Evolutionary conservation across 2,113 vertebrate genomes (phyloP), one percentile per base, ranked within the genome.

Genomic region (Grus americana): DNA sequence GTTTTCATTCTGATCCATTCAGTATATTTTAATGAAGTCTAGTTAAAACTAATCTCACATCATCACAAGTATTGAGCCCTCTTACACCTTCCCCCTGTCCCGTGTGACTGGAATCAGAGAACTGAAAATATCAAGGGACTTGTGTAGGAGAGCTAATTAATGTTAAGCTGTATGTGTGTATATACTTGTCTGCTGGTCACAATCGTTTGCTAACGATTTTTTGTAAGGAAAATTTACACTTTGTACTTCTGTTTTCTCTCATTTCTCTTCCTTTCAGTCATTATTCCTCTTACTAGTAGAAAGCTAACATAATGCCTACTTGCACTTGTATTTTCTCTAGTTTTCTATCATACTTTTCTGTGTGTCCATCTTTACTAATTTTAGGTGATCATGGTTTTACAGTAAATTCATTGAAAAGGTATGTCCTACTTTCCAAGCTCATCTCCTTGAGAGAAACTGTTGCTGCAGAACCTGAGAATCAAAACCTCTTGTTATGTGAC

Each of bases 1-100:
- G 1, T 62, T 65, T 34, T 84, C 23, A 0, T 75, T 49, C 54
- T 49, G 22, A 20, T 67, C 23, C 38, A 2, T 52, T 38, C 5
- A 10, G 8, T 47, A 18, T 0, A 3, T 92, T 63, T 65, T 61
- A 78, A 20, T n/a, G 22, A n/a, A 24, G 17, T 46, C 19, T 66
- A 26, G 21, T 42, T 71, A 63, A 79, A 87, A 75, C 9, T 57
- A 24, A 38, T 79, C 66, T 59, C 16, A 57, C 1, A 0, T 67
- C 32, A 49, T 78, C 10, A 32, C 20, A 38, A 16, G 7, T 17
- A 11, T 14, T 55, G 36, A 47, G 9, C 12, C 3, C 2, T 78
- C 34, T 34, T 62, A 10, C 50, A 40, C 34, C 8, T 73, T 44
- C 9, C 8, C 12, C 3, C 14, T 0, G 0, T 5, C 18, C 15